Base-by-base conservation (phyloP, 2,888 invertebrate species). In the Tupiocoris notatus region DNA sequence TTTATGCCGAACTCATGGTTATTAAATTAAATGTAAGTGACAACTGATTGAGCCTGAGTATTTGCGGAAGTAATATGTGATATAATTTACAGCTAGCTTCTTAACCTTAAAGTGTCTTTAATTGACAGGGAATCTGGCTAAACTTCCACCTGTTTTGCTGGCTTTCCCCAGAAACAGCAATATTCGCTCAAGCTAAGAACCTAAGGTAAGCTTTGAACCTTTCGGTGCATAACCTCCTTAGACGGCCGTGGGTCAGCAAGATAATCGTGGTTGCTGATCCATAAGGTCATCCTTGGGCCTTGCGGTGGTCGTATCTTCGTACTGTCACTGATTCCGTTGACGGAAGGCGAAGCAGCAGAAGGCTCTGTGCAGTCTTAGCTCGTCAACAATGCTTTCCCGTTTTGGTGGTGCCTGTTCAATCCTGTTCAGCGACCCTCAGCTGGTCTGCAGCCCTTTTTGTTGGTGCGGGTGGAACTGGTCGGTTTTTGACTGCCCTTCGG, bases 331-430 rank as follows among this genome's bases (percentile, higher is more conserved):
- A 39, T 76, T 67, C 64, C 75, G 74, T 58, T 78, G 76, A 63
- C 77, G 76, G 21, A 77, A 54, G 1, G 78, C 78, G 66, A 80
- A 80, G 67, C 80, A 80, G 77, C 80, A 80, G 58, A 80, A 79
- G 12, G 79, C 80, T 61, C 79, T 77, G 63, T 79, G 78, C 24
- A 80, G 65, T 39, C 78, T 59, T 17, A 79, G 76, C 66, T 80
- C 79, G 68, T 74, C 79, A 21, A 77, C 77, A 21, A 77, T 79
- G 56, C 79, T 78, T 20, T 77, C 79, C 57, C 78, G 70, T 71
- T 79, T 79, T 1, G 59, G 71, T 17, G 71, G 77, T 2, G 77
- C 68, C 17, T 63, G 71, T 16, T 77, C 77, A 6, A 77, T 77
- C 22, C 77, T n/a, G 58, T 78, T 78, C 20, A 76, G 63, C 24